These are phyloP conservation scores for Acanthaster planci DNA, from an alignment of 35 echinoderm and acorn worm species.

Conservation along the genomic window DNA sequence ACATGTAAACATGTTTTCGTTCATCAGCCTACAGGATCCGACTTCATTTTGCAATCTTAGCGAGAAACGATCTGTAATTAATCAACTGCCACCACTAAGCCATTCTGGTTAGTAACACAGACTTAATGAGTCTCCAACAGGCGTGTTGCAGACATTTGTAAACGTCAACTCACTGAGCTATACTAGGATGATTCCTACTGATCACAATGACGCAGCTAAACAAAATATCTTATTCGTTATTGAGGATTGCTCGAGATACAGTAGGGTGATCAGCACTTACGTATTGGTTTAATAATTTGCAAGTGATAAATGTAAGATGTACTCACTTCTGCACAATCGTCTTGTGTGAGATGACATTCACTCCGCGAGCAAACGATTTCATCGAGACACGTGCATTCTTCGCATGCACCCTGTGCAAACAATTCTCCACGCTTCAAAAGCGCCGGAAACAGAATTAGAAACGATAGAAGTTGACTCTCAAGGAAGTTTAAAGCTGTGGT, in stretches of 20 bases:
- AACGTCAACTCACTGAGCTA: too few relatives aligned
- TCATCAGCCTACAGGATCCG: too few relatives aligned
- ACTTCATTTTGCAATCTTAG: too few relatives aligned
- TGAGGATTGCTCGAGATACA: not conserved
- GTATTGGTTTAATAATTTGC: not conserved
- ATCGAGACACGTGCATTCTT: constrained; percentile 25
- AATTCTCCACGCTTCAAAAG: not conserved
- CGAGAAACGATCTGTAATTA: too few relatives aligned
- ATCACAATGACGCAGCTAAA: too few relatives aligned
- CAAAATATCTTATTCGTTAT: too few relatives aligned
- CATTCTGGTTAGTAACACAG: too few relatives aligned
- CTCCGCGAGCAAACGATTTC: constrained; percentile 12
- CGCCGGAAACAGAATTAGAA: not conserved
- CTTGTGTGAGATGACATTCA: constrained; percentile 21
- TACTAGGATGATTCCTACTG: too few relatives aligned
- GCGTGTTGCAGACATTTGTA: too few relatives aligned
- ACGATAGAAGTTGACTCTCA: not conserved
- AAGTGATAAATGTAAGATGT: not conserved
- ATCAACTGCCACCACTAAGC: too few relatives aligned
- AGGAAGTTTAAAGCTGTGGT: not conserved
- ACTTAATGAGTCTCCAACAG: too few relatives aligned
- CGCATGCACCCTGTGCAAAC: constrained; percentile 18
- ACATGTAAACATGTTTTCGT: too few relatives aligned
- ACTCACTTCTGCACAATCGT: constrained; percentile 41
- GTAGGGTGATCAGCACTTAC: not conserved